Evolutionary conservation across 2,797 vertebrate genomes (phyloP), one percentile per base, ranked within the genome.

Genomic region (Pyrocephalus nanus): DNA sequence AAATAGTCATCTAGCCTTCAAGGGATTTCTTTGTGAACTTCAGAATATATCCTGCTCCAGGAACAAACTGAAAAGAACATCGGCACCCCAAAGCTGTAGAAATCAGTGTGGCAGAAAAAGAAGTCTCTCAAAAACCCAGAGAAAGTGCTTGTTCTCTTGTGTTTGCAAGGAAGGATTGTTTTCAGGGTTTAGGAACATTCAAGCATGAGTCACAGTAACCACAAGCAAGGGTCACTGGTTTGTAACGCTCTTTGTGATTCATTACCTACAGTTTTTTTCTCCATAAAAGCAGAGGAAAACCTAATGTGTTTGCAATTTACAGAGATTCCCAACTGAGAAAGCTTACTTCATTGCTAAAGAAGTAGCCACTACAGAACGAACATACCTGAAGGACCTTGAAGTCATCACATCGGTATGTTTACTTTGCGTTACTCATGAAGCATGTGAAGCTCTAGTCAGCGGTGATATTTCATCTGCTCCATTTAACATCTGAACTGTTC

Each of bases 321-420:
- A 99, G 99, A 98, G 98, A 95, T 99, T 98, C 97, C 99, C 99
- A 25, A 98, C 98, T 9, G 99, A 99, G 96, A 98, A 98, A 92
- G 98, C 99, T 32, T 99, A 99, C 97, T 99, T 98, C 97, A 99
- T 99, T 34, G 98, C 99, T 93, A 99, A 99, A 95, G 99, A 99
- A 96, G 98, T 98, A 69, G 98, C 99, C 1, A 99, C 99, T 86
- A 99, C 99, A 2, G 99, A 99, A 81, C 97, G 99, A 89, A 99
- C 99, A 0, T 99, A 99, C 93, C 96, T 99, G 96, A 99, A 99
- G 97, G 99, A 99, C 95, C 98, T 99, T 57, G 99, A 99, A 98
- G 99, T 99, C 96, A 98, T 99, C 97, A 99, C 98, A 15, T 98
- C 98, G 98, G 99, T 99, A 98, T 97, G 98, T 96, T 62, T 57